Percentiles rank a stretch among this genome's conserved stretches.
phyloP scores from a whole-genome alignment of 2,888 invertebrate species.

The Lomographa bimaculata region DNA sequence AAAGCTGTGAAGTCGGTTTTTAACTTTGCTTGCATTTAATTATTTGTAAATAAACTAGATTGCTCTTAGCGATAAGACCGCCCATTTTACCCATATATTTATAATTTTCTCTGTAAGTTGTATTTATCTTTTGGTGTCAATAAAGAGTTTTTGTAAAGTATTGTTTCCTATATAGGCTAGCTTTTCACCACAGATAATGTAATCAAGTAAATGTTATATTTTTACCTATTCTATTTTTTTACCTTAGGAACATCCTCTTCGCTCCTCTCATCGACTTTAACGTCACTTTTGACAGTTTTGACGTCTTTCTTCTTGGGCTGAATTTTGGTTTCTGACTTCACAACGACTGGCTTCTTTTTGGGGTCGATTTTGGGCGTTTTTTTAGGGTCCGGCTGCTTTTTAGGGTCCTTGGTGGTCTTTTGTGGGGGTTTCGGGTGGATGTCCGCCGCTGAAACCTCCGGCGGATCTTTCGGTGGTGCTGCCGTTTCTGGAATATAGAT shows the following conservation, averaged over 20 bases:
- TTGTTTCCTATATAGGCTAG: too few species aligned
- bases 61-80: too few species aligned
- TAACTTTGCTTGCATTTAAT: too few species aligned
- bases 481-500: constrained; percentile 42
- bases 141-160: too few species aligned
- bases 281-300: constrained; percentile 26
- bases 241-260: constrained; percentile 47
- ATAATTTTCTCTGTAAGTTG: too few species aligned
- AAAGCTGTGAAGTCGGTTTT: too few species aligned
- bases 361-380: constrained; percentile 33
- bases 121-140: too few species aligned
- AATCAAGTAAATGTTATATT: too few species aligned
- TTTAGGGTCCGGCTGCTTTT: constrained; percentile 39
- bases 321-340: constrained; percentile 40
- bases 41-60: too few species aligned
- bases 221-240: too few species aligned
- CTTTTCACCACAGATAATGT: too few species aligned
- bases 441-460: constrained; percentile 68
- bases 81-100: too few species aligned
- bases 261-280: constrained; percentile 23
- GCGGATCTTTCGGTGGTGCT: constrained; percentile 53
- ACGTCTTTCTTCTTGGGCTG: constrained; percentile 42
- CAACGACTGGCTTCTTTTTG: constrained; percentile 43
- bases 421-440: constrained; percentile 42
- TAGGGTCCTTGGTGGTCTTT: constrained; percentile 42